phyloP scores from a whole-genome alignment of 2,113 vertebrate genomes.

The Trochalopteron elliotii region DNA sequence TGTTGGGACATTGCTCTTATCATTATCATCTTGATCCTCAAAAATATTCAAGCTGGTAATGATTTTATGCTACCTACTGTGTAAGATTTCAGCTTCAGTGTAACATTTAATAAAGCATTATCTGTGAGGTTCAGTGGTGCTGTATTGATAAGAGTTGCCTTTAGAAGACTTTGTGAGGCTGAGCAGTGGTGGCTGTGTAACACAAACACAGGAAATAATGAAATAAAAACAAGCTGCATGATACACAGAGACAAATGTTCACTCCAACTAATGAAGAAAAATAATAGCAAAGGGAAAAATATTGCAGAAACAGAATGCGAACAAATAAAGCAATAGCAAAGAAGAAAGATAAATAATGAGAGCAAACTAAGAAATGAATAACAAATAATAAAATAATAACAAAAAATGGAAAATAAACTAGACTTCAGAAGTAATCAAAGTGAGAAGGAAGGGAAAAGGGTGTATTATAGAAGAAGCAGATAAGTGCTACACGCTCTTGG shows the following conservation, averaged over 20 bases:
- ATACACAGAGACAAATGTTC: slow-evolving; percentile 48
- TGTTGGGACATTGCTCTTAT: slow-evolving; percentile 65
- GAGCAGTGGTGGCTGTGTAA: slow-evolving; percentile 5
- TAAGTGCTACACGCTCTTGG: neutral
- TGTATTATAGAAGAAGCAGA: neutral
- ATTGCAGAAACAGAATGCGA: neutral
- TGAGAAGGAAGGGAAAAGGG: neutral
- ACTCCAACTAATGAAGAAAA: slow-evolving; percentile 39
- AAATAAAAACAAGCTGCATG: slow-evolving; percentile 50
- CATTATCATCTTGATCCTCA: slow-evolving; percentile 70
- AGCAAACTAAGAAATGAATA: slow-evolving; percentile 42
- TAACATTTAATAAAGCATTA: slow-evolving; percentile 78
- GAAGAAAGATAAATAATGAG: slow-evolving; percentile 22
- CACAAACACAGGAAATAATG: slow-evolving; percentile 48
- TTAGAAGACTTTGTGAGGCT: slow-evolving; percentile 53
- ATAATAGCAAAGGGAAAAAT: neutral
- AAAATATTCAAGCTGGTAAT: slow-evolving; percentile 76
- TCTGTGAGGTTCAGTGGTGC: slow-evolving; percentile 51
- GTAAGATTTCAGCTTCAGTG: slow-evolving; percentile 68
- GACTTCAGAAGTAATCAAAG: slow-evolving; percentile 9
- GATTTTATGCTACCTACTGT: slow-evolving; percentile 72
- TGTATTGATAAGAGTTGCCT: slow-evolving; percentile 54
- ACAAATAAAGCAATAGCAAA: neutral
- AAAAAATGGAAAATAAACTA: slow-evolving; percentile 13
- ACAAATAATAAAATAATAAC: slow-evolving; percentile 24